Conservation (phyloP, 2,113 vertebrate species). For the Hypanus sabinus region DNA sequence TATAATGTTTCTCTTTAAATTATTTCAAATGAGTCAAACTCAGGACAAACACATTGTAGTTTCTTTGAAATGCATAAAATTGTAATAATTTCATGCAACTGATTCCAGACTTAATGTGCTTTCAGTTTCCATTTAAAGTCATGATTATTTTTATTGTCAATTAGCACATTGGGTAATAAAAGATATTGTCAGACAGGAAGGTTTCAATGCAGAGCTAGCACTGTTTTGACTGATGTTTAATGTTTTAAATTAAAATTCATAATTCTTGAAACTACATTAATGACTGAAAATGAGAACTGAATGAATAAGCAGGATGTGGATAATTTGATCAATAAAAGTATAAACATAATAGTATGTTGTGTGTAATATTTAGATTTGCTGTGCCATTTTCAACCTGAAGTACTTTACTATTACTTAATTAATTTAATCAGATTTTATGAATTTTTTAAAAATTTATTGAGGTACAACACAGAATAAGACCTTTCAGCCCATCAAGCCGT, state of each 20-base stretch:
- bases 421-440: not conserved
- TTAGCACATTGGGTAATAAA: not conserved
- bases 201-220: conserved; percentile 70
- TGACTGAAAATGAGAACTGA: conserved; percentile 99
- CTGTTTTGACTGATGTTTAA: conserved; percentile 99
- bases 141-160: not conserved
- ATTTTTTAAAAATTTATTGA: no score
- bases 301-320: conserved; percentile 43
- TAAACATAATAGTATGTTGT: not conserved
- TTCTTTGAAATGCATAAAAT: conserved; percentile 14
- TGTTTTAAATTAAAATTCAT: conserved; percentile 95
- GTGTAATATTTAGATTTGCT: not conserved
- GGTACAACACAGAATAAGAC: no score
- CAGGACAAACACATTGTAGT: not conserved
- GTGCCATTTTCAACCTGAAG: not conserved
- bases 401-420: not conserved
- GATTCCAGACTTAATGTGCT: not conserved
- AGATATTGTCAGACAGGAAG: not conserved
- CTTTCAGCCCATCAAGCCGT: no score
- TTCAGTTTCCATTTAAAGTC: not conserved
- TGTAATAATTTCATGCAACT: conserved; percentile 2
- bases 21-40: conserved; percentile 23
- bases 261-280: conserved; percentile 94
- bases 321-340: not conserved
- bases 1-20: not conserved